Conservation (phyloP, 2,797 vertebrate species). For the Tokudaia tokunoshimensis region DNA sequence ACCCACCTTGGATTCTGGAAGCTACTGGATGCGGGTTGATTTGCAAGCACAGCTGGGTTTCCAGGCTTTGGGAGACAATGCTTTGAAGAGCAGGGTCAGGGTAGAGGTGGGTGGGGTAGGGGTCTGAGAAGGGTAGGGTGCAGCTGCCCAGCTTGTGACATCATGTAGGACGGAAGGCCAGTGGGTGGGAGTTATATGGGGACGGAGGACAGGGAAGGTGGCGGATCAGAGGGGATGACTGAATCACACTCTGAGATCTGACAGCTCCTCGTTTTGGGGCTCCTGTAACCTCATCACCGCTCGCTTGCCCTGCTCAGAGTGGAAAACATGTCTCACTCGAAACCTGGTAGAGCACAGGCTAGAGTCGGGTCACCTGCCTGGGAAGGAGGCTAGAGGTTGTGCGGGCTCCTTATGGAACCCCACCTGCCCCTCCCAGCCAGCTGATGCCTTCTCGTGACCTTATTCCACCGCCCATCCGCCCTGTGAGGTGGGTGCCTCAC, state of each 20-base stretch:
- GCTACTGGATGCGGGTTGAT: background rate
- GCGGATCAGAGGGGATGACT: constrained; percentile 42
- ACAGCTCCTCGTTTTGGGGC: constrained; percentile 75
- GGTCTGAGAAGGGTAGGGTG: background rate
- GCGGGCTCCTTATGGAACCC: background rate
- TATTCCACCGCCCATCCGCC: background rate
- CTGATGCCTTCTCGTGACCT: background rate
- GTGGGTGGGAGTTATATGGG: background rate
- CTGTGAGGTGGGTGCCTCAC: background rate
- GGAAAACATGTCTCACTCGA: constrained; percentile 83
- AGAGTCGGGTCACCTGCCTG: background rate
- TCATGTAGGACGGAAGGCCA: background rate
- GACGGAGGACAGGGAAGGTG: constrained; percentile 23
- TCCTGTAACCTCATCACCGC: constrained; percentile 80
- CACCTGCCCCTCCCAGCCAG: background rate
- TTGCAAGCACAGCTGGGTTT: background rate
- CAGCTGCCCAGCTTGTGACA: background rate
- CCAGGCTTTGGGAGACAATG: background rate
- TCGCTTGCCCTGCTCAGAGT: constrained; percentile 77
- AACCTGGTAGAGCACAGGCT: constrained; percentile 65
- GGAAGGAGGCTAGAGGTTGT: constrained; percentile 3
- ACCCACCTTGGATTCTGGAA: background rate
- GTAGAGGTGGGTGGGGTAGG: background rate
- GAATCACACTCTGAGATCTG: constrained; percentile 63
- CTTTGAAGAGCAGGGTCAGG: background rate